These are phyloP conservation scores for Scyliorhinus canicula DNA, from an alignment of 2,797 vertebrate genomes.

Conservation along the genomic window DNA sequence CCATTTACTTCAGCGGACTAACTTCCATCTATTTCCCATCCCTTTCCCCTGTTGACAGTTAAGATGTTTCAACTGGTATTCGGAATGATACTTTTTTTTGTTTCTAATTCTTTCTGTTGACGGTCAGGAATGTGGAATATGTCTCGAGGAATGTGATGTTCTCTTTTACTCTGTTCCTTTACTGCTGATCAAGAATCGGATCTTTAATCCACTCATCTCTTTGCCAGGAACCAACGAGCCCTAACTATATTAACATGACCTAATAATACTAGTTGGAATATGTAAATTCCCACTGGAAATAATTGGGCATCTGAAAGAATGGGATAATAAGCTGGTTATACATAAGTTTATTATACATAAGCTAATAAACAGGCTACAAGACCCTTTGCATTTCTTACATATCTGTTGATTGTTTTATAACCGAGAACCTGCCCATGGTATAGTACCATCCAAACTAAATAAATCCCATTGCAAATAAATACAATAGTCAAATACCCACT, in stretches of 20 bases:
- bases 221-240: not conserved
- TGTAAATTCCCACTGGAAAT: not conserved
- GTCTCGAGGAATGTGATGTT: not conserved
- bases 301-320: not conserved
- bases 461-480: slow-evolving; percentile 22
- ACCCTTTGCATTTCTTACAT: not conserved
- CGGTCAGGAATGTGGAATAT: not conserved
- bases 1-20: not conserved
- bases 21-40: not conserved
- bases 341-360: no score
- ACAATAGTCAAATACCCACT: not conserved
- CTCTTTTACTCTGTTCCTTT: not conserved
- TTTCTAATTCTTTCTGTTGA: slow-evolving; percentile 15
- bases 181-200: not conserved
- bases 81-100: not conserved
- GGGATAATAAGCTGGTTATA: not conserved
- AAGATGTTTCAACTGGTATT: not conserved
- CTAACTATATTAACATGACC: slow-evolving; percentile 15
- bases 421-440: not conserved
- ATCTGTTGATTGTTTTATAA: not conserved
- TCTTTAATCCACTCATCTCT: not conserved
- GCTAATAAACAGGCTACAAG: not conserved
- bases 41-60: not conserved
- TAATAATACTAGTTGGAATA: not conserved
- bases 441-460: slow-evolving; percentile 16